These are phyloP conservation scores for Drosophila ercepeae DNA, from an alignment of 1,140 invertebrate genomes.

Conservation along the genomic window DNA sequence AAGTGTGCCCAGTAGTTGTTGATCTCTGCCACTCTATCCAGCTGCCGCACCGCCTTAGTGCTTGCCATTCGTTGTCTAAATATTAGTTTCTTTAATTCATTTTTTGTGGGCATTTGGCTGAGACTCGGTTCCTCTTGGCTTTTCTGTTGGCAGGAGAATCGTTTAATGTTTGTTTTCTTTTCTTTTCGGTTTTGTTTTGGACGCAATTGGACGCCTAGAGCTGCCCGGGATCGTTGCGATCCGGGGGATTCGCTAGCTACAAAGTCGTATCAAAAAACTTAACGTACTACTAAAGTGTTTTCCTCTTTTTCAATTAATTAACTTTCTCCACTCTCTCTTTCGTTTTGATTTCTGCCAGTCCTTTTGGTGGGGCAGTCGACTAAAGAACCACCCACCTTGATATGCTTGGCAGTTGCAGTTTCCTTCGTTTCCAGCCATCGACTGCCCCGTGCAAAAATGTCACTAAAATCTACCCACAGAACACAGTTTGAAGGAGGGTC, in stretches of 20 bases:
- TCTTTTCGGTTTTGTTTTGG: constrained; percentile 26
- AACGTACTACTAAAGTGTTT: constrained; percentile 43
- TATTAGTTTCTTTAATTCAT: constrained; percentile 5
- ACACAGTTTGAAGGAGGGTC: constrained; percentile 13
- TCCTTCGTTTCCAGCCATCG: neutral
- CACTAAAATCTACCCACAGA: constrained; percentile 26
- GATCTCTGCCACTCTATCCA: neutral
- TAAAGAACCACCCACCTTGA: constrained; percentile 7
- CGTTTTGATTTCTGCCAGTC: constrained; percentile 10
- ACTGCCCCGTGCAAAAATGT: constrained; percentile 26
- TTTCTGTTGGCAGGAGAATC: constrained; percentile 55
- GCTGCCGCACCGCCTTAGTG: constrained; percentile 20
- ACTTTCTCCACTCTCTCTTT: neutral
- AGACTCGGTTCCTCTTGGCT: constrained; percentile 36
- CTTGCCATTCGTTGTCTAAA: constrained; percentile 48
- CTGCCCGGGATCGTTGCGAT: constrained; percentile 40
- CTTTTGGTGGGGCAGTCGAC: constrained; percentile 7
- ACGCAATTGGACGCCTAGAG: constrained; percentile 66
- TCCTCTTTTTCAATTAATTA: neutral
- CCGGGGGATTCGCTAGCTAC: constrained; percentile 67
- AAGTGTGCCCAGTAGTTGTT: constrained; percentile 14
- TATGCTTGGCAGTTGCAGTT: constrained; percentile 16
- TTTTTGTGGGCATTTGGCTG: constrained; percentile 30
- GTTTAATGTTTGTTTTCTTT: neutral
- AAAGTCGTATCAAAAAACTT: constrained; percentile 76